A percentile compares a stretch with the other conserved stretches of the same genome.
Conservation (phyloP, 37 sponge, comb jelly and placozoan species). For the Mnemiopsis leidyi region DNA sequence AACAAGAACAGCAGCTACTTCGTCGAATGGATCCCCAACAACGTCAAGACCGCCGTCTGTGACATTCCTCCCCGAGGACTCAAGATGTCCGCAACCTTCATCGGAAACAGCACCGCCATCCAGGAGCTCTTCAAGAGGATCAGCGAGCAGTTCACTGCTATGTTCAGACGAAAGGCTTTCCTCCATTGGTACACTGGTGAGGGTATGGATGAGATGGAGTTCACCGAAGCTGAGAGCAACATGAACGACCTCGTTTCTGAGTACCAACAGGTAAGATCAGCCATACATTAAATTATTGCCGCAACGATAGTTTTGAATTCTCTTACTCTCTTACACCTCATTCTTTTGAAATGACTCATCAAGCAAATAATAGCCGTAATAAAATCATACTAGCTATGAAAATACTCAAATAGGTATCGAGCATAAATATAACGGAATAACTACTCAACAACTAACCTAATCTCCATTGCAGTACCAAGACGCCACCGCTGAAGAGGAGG, state of each 20-base stretch:
- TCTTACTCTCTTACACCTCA: too few species aligned
- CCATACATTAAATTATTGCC: too few species aligned
- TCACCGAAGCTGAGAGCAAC: constrained; percentile 94
- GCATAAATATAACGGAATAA: too few species aligned
- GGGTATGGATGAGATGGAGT: constrained; percentile 78
- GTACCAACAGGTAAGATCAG: constrained; percentile 82
- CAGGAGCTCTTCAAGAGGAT: constrained; percentile 99
- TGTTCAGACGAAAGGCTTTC: constrained; percentile 99
- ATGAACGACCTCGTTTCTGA: constrained; percentile 99
- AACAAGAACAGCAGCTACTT: constrained; percentile 67
- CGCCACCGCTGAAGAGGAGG: constrained; percentile 98
- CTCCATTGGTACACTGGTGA: constrained; percentile 99
- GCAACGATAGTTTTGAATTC: too few species aligned
- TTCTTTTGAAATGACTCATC: too few species aligned
- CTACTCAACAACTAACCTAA: background rate
- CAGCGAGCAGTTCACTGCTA: constrained; percentile 99
- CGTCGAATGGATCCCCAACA: constrained; percentile 66
- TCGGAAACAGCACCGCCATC: constrained; percentile 99
- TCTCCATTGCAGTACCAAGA: constrained; percentile 88
- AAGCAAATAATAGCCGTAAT: too few species aligned
- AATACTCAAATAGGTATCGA: too few species aligned
- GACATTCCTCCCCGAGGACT: constrained; percentile 79
- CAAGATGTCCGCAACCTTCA: constrained; percentile 99
- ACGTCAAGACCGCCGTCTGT: constrained; percentile 66
- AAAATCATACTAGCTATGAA: too few species aligned